Evolutionary conservation across 1,140 invertebrate genomes (phyloP).

Genomic region (Holotrichia oblita): DNA sequence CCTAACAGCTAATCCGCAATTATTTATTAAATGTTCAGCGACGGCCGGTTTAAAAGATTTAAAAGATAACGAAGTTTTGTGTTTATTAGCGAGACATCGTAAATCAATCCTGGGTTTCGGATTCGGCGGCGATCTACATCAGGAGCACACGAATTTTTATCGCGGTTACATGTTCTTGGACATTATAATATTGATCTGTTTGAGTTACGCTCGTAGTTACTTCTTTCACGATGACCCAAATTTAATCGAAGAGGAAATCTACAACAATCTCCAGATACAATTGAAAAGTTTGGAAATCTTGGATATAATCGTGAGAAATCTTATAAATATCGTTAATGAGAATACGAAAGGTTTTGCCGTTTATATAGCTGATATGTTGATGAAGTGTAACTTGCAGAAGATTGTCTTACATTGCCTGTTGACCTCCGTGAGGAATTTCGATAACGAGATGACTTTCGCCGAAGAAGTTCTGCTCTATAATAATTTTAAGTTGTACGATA

Average conservation of each 20-base stretch:
- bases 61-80: constrained; percentile 67
- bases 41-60: constrained; percentile 58
- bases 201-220: constrained; percentile 85
- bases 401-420: constrained; percentile 86
- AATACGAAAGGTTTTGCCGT: constrained; percentile 83
- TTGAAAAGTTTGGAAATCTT: constrained; percentile 82
- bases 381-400: constrained; percentile 88
- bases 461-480: constrained; percentile 88
- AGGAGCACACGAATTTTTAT: constrained; percentile 70
- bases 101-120: constrained; percentile 84
- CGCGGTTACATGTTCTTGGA: constrained; percentile 87
- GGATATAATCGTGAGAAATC: constrained; percentile 78
- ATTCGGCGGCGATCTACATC: constrained; percentile 75
- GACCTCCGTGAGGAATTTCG: constrained; percentile 73
- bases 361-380: constrained; percentile 84
- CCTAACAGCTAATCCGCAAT: constrained; percentile 75
- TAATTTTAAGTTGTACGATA: constrained; percentile 70
- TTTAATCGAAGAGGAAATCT: constrained; percentile 76
- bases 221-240: constrained; percentile 76
- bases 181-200: constrained; percentile 78
- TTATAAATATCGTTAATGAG: constrained; percentile 84
- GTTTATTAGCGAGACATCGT: constrained; percentile 78
- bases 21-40: constrained; percentile 68
- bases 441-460: constrained; percentile 73
- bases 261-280: constrained; percentile 80